These are phyloP conservation scores for Asbolus verrucosus DNA, from an alignment of 1,140 invertebrate species.

Conservation along the genomic window DNA sequence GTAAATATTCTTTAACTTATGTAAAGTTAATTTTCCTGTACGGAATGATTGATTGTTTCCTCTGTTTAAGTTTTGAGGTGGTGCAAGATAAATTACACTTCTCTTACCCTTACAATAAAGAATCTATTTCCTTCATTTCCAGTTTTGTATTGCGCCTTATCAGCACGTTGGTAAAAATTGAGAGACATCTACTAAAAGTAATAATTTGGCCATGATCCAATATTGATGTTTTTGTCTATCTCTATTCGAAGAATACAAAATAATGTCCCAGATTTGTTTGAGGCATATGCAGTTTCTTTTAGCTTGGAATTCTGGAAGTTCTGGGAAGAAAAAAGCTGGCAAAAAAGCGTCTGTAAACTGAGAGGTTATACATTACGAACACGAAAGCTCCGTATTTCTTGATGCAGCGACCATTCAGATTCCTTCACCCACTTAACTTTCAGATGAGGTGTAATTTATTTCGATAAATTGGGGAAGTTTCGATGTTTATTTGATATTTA, in stretches of 20 bases:
- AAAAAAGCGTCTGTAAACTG: constrained; percentile 12
- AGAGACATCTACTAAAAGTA: constrained; percentile 8
- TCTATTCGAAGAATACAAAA: constrained; percentile 13
- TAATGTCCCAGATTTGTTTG: constrained; percentile 16
- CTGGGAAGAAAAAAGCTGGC: not conserved
- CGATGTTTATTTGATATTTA: constrained; percentile 35
- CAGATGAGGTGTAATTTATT: constrained; percentile 1
- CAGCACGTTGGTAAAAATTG: not conserved
- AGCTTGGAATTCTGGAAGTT: not conserved
- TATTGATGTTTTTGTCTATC: no score
- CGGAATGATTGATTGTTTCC: constrained; percentile 37
- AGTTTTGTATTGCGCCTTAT: constrained; percentile 14
- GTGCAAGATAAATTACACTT: constrained; percentile 6
- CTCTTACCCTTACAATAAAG: not conserved
- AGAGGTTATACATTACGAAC: constrained; percentile 13
- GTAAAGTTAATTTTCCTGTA: constrained; percentile 24
- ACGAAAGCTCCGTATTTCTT: not conserved
- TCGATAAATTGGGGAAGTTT: constrained; percentile 20
- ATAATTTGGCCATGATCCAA: constrained; percentile 21
- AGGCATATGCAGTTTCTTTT: constrained; percentile 19
- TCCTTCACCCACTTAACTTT: not conserved
- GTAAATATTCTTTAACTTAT: constrained; percentile 33
- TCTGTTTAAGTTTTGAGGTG: constrained; percentile 25
- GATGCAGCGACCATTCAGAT: not conserved
- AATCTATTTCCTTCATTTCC: constrained; percentile 18